These are phyloP conservation scores for Esox niger DNA, from an alignment of 2,113 vertebrate species.

Conservation along the genomic window DNA sequence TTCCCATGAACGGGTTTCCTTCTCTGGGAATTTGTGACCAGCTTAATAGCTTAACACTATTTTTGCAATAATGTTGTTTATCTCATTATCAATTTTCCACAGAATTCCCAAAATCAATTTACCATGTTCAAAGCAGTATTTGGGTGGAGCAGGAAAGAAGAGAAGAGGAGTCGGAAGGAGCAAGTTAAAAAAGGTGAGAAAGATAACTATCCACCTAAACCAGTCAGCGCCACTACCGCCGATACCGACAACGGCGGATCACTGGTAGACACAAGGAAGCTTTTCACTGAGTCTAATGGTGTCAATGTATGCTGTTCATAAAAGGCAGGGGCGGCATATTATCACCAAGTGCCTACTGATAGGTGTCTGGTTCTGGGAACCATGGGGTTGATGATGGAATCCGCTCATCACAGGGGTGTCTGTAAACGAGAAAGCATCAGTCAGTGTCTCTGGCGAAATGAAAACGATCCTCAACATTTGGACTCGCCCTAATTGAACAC, in stretches of 20 bases:
- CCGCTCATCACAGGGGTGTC: too few species aligned
- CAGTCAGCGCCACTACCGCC: not conserved
- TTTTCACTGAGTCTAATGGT: too few species aligned
- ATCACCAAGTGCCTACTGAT: too few species aligned
- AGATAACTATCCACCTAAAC: not conserved
- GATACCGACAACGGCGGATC: not conserved
- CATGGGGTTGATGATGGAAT: too few species aligned
- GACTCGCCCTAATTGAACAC: slow-evolving; percentile 41
- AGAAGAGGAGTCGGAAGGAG: slow-evolving; percentile 41
- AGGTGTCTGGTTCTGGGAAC: too few species aligned
- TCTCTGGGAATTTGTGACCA: too few species aligned
- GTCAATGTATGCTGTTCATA: too few species aligned
- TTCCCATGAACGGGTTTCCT: too few species aligned
- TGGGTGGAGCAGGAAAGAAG: slow-evolving; percentile 58
- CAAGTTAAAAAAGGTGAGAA: slow-evolving; percentile 58
- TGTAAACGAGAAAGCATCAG: too few species aligned
- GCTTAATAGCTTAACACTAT: too few species aligned
- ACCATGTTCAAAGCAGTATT: slow-evolving; percentile 67
- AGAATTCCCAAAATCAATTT: not conserved
- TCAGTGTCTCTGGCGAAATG: not conserved
- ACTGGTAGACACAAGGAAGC: not conserved
- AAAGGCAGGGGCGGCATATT: too few species aligned
- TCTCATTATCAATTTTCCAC: not conserved
- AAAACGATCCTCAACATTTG: not conserved
- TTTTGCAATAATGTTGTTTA: not conserved